Evolutionary conservation across 2,113 vertebrate genomes (phyloP).

Genomic region (Hemibagrus wyckioides): DNA sequence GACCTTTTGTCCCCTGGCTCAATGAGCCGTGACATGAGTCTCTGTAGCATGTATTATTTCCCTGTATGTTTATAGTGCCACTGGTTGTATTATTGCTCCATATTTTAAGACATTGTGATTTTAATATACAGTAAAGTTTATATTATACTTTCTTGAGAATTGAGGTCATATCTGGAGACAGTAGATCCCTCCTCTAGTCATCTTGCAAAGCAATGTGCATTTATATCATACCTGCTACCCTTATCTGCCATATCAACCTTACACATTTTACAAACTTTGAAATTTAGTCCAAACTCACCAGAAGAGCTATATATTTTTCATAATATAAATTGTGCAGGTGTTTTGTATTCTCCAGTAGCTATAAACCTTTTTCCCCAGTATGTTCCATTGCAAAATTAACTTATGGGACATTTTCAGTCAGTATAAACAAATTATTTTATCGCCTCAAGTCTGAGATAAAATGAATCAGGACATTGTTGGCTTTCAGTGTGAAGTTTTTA

Average conservation of each 20-base stretch:
- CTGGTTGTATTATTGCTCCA: constrained; percentile 1
- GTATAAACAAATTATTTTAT: no score
- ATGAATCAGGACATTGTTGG: no score
- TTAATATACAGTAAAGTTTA: constrained; percentile 5
- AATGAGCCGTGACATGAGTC: neutral
- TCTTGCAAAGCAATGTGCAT: neutral
- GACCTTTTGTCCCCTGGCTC: constrained; percentile 30
- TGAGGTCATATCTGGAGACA: neutral
- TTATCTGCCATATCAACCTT: neutral
- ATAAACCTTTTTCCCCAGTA: neutral
- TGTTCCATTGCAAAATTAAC: no score
- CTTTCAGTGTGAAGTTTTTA: no score
- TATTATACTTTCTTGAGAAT: neutral
- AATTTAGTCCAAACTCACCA: neutral
- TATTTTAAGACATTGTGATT: neutral
- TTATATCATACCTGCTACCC: neutral
- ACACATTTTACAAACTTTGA: neutral
- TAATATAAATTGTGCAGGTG: no score
- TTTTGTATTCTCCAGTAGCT: neutral
- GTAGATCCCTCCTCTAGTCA: neutral
- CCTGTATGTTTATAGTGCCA: constrained; percentile 16
- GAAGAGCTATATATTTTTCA: neutral
- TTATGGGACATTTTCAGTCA: no score
- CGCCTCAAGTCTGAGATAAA: no score
- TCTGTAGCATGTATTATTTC: constrained; percentile 25